phyloP scores from a whole-genome alignment of 2,113 vertebrate species.

The Tyto alba region DNA sequence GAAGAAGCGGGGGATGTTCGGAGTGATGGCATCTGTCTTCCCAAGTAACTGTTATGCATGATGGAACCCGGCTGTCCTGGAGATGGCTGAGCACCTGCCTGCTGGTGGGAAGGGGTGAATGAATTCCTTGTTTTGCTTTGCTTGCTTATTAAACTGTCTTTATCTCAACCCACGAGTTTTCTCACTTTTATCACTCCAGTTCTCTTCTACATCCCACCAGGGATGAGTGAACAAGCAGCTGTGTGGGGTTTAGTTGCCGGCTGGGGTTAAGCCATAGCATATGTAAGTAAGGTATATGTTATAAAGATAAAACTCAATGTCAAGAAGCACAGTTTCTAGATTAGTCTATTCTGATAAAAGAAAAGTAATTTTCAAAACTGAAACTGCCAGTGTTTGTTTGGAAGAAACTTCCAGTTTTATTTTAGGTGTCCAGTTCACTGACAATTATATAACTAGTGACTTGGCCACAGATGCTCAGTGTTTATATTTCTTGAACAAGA shows the following conservation, averaged over 20 bases:
- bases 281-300: background rate
- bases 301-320: background rate
- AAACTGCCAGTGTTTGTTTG: background rate
- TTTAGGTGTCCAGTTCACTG: background rate
- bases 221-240: rapidly evolving
- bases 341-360: background rate
- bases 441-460: background rate
- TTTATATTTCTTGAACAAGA: background rate
- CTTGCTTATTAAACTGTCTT: background rate
- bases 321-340: background rate
- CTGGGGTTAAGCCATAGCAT: background rate
- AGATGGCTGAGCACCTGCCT: background rate
- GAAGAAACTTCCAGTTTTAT: background rate
- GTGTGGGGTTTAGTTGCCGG: background rate
- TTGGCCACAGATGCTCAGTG: background rate
- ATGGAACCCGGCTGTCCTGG: background rate
- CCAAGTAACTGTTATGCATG: rapidly evolving
- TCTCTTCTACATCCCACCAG: rapidly evolving
- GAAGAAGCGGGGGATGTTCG: rapidly evolving
- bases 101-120: background rate
- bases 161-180: background rate
- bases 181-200: background rate
- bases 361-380: background rate
- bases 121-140: background rate
- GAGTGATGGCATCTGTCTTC: rapidly evolving